Evolutionary conservation across 2,113 vertebrate species (phyloP), one percentile per base, ranked within the genome.

Genomic region (Coptodon rendalli): DNA sequence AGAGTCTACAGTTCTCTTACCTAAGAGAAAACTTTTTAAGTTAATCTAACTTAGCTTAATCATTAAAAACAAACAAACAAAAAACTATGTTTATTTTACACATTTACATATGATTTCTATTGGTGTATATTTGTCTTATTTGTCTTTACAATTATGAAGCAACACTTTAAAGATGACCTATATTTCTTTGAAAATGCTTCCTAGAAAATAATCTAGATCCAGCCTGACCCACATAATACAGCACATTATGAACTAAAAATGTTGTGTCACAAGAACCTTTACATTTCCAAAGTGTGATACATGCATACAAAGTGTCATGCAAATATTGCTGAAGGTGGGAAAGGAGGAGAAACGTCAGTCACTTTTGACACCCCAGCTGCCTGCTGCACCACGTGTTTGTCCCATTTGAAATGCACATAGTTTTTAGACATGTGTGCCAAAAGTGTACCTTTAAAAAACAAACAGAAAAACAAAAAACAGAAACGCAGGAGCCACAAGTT

Each of bases 161-260:
- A 17, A 76, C 24, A 48, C 68, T 73, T 73, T 45, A 27, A 45
- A 73, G 45, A 27, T 16, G 13, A 10, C 14, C 9, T 29, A 11
- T 50, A 50, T 50, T 50, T 1, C 9, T 50, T 29, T 76, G 43
- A 50, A 48, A 50, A 29, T 48, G 9, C 68, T 19, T 48, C 43
- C 16, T 29, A 76, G 9, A 76, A 50, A 50, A 50, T 31, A 50
- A 76, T 1, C 40, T 29, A 48, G 71, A 76, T 50, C 71, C 83
- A 71, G 9, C 40, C 52, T 83, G 71, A 54, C 80, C 82, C 40
- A 89, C 34, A 71, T 83, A 54, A 61, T 84, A 5, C 34, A 38
- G 68, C 2, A 90, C 89, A 83, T 53, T 40, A 80, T 79, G 80
- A 88, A 59, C 88, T 87, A 43, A 81, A 84, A 54, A 24, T 76